Evolutionary conservation across 2,113 vertebrate genomes (phyloP).

Genomic region (Marmota monax): DNA sequence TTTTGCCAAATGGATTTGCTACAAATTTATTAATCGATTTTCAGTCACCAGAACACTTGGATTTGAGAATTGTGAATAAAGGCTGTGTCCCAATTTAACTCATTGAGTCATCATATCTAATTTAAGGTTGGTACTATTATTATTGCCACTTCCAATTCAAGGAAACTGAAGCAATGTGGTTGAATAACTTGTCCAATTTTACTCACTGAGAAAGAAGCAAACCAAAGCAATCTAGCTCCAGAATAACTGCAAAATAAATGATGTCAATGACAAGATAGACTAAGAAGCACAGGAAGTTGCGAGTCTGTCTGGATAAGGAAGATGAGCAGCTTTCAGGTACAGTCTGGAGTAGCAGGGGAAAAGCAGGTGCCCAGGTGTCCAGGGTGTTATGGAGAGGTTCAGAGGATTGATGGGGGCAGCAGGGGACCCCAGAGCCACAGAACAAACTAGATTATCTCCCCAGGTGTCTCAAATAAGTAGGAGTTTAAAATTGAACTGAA

Average conservation of each 20-base stretch:
- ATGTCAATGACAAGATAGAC: accelerated
- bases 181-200: neutral
- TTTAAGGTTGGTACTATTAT: neutral
- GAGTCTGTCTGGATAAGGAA: neutral
- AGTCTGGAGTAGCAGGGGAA: accelerated
- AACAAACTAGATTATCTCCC: neutral
- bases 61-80: neutral
- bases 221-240: neutral
- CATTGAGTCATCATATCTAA: neutral
- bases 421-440: accelerated
- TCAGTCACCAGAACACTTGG: neutral
- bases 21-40: constrained; percentile 25
- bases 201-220: neutral
- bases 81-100: neutral
- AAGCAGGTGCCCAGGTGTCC: neutral
- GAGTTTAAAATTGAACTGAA: neutral
- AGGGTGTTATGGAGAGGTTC: too few relatives aligned
- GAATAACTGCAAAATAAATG: neutral
- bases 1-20: neutral
- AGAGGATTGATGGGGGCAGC: accelerated
- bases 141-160: neutral
- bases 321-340: too few relatives aligned
- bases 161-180: neutral
- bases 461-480: accelerated
- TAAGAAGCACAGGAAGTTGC: neutral